phyloP scores from a whole-genome alignment of 1,140 invertebrate species.

The Nixonia krombeini region DNA sequence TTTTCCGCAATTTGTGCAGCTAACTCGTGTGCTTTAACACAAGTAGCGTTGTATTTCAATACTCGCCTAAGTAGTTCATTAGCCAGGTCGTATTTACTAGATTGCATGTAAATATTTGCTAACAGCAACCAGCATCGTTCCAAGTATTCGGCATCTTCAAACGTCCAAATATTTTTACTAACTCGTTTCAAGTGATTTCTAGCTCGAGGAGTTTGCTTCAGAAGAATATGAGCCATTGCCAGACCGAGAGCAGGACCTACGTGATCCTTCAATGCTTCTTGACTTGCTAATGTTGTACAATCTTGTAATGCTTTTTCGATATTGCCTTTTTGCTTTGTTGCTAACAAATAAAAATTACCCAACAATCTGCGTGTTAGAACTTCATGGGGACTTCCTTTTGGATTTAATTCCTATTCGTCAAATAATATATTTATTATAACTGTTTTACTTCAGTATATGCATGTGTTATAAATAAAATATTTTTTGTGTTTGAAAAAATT shows the following conservation, averaged over 20 bases:
- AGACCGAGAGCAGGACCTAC: conserved; percentile 92
- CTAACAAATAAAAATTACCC: conserved; percentile 86
- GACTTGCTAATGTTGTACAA: conserved; percentile 82
- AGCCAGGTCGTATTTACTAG: conserved; percentile 89
- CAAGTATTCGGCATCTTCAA: conserved; percentile 95
- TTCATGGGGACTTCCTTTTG: conserved; percentile 77
- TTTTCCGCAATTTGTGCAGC: conserved; percentile 91
- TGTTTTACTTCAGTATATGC: not conserved
- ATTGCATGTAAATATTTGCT: conserved; percentile 92
- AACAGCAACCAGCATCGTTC: conserved; percentile 95
- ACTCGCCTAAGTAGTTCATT: conserved; percentile 85
- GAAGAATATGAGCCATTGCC: conserved; percentile 86
- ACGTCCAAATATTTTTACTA: conserved; percentile 89
- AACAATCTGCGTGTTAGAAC: conserved; percentile 80
- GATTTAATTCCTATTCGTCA: conserved; percentile 82
- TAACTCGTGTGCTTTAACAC: conserved; percentile 92
- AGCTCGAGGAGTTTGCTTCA: conserved; percentile 92
- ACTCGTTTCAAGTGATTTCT: conserved; percentile 94
- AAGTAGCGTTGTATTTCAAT: conserved; percentile 91
- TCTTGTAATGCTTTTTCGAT: conserved; percentile 89
- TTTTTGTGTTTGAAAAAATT: not conserved
- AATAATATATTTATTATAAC: conserved; percentile 59
- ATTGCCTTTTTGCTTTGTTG: conserved; percentile 87
- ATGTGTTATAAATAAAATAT: not conserved
- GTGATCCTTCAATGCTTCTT: conserved; percentile 80